These are phyloP conservation scores for Drosophila stalkeri DNA, from an alignment of 2,888 invertebrate genomes.

Conservation along the genomic window DNA sequence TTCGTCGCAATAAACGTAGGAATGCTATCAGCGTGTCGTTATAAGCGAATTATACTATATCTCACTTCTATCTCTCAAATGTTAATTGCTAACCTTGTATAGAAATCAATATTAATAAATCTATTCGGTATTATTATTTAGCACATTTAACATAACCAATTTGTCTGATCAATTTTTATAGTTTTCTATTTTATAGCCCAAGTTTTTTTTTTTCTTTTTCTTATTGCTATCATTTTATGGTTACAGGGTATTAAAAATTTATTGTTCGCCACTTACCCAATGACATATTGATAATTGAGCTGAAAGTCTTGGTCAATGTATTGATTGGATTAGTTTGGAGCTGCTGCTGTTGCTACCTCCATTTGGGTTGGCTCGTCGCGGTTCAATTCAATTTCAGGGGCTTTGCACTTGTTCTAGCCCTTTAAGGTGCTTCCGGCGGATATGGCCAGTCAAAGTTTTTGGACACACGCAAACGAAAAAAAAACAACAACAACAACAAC, in stretches of 20 bases:
- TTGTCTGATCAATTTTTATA: not conserved
- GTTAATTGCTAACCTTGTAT: not conserved
- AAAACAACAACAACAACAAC: conserved; percentile 58
- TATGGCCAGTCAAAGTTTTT: conserved; percentile 67
- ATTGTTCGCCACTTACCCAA: conserved; percentile 71
- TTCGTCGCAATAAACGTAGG: too few species aligned
- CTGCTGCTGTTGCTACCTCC: conserved; percentile 15
- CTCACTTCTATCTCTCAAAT: not conserved
- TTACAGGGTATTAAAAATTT: conserved; percentile 30
- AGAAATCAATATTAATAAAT: not conserved
- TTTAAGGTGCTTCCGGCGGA: conserved; percentile 81
- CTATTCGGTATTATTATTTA: not conserved
- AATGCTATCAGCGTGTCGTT: too few species aligned
- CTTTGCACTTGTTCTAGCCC: conserved; percentile 79
- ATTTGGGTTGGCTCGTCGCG: conserved; percentile 15
- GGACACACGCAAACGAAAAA: conserved; percentile 41
- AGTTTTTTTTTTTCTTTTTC: conserved; percentile 5
- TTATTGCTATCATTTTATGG: conserved; percentile 19
- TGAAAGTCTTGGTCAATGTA: conserved; percentile 37
- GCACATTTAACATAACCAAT: not conserved
- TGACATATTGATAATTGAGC: conserved; percentile 67
- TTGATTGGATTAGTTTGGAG: conserved; percentile 33
- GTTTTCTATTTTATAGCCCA: conserved; percentile 1
- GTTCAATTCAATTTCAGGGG: conserved; percentile 53
- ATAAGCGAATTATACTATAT: too few species aligned